These are phyloP conservation scores for Epinotia demarniana DNA, from an alignment of 2,888 invertebrate genomes.

Conservation along the genomic window DNA sequence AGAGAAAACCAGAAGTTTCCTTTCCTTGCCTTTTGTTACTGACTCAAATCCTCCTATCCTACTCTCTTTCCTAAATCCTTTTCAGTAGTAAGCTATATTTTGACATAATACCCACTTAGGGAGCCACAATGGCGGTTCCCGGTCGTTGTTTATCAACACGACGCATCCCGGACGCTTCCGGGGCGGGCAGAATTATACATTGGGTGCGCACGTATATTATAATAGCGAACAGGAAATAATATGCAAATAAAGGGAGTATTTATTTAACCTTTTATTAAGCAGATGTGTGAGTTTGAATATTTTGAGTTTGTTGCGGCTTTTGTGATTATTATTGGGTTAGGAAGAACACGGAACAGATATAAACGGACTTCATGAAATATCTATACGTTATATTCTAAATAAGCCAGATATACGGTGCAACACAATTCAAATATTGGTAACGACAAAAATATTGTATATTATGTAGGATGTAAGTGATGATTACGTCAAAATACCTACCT, in stretches of 20 bases:
- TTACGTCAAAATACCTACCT: too few relatives aligned
- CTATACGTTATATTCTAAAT: too few relatives aligned
- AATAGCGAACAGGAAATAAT: conserved; percentile 19
- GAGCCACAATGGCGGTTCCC: conserved; percentile 28
- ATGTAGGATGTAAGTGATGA: too few relatives aligned
- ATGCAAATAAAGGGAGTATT: conserved; percentile 23
- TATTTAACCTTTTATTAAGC: neutral
- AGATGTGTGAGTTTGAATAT: neutral
- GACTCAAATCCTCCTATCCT: neutral
- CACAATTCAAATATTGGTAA: too few relatives aligned
- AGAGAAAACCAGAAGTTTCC: too few relatives aligned
- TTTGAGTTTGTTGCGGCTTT: neutral
- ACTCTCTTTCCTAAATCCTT: neutral
- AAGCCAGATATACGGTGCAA: too few relatives aligned
- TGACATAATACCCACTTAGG: conserved; percentile 36
- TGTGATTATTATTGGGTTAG: too few relatives aligned
- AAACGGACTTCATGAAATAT: neutral
- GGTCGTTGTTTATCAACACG: conserved; percentile 37
- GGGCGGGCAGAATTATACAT: conserved; percentile 23
- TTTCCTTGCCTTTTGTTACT: neutral
- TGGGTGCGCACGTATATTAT: conserved; percentile 1
- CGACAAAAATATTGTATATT: too few relatives aligned
- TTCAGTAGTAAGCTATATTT: conserved; percentile 30
- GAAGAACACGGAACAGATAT: too few relatives aligned
- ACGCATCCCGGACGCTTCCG: conserved; percentile 19